Conservation (phyloP, 2,797 vertebrate species). For the Sebastes melanostomus region DNA sequence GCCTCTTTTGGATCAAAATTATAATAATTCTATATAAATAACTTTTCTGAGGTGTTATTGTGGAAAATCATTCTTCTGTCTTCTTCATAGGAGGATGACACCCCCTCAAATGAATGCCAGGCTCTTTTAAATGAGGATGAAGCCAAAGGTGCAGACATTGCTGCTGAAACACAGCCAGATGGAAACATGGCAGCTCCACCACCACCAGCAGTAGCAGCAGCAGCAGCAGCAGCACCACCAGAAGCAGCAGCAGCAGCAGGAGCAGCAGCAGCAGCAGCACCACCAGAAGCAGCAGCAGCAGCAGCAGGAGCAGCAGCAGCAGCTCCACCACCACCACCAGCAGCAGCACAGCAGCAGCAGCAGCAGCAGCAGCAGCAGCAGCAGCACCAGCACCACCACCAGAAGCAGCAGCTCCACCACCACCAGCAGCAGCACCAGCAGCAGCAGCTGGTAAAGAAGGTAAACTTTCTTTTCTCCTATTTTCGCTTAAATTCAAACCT, state of each 20-base stretch:
- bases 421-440: background rate
- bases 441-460: slow-evolving; percentile 30
- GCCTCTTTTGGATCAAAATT: background rate
- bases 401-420: background rate
- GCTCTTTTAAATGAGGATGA: slow-evolving; percentile 31
- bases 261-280: background rate
- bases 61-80: background rate
- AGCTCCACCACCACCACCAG: too few species aligned
- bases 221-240: background rate
- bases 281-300: background rate
- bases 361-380: background rate
- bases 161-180: slow-evolving; percentile 14
- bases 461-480: background rate
- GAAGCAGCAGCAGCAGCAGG: background rate
- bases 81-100: slow-evolving; percentile 32
- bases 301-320: too few species aligned
- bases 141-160: background rate
- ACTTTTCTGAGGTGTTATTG: background rate
- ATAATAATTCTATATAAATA: background rate
- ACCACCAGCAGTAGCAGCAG: background rate
- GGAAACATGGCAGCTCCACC: background rate
- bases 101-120: background rate
- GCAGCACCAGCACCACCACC: background rate
- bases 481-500: background rate
- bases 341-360: too few species aligned